Evolutionary conservation across 2,888 invertebrate species (phyloP).

Genomic region (Dermolepida albohirtum): DNA sequence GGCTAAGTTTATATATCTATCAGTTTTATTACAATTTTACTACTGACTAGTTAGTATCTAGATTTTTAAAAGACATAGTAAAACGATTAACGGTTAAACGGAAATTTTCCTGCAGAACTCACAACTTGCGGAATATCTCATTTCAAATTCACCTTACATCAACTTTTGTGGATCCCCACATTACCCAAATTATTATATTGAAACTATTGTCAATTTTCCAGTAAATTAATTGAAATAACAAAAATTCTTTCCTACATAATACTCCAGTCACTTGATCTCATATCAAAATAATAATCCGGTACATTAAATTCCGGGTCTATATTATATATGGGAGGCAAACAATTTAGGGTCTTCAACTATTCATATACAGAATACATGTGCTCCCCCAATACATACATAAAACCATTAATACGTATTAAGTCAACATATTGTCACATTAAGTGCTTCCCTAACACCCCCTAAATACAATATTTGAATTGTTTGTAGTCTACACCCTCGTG

Average conservation of each 20-base stretch:
- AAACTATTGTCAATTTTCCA: slow-evolving; percentile 16
- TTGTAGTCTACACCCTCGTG: slow-evolving; percentile 38
- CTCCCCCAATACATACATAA: slow-evolving; percentile 47
- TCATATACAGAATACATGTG: neutral
- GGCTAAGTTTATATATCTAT: too few species aligned
- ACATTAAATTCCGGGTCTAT: slow-evolving; percentile 35
- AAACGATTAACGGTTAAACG: too few species aligned
- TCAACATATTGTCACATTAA: slow-evolving; percentile 59
- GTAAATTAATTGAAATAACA: slow-evolving; percentile 9
- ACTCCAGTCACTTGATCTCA: neutral
- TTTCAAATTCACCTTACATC: too few species aligned
- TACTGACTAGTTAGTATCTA: too few species aligned
- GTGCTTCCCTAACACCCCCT: slow-evolving; percentile 46
- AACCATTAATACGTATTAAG: slow-evolving; percentile 64
- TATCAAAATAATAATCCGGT: slow-evolving; percentile 34
- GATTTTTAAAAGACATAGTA: too few species aligned
- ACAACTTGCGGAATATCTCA: too few species aligned
- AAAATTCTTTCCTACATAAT: slow-evolving; percentile 9
- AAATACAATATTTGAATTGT: slow-evolving; percentile 41
- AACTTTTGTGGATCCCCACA: too few species aligned
- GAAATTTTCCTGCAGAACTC: too few species aligned
- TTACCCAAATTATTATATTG: too few species aligned
- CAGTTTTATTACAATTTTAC: too few species aligned
- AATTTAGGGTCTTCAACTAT: slow-evolving; percentile 8
- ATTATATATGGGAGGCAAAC: neutral